phyloP scores from a whole-genome alignment of 2,113 vertebrate genomes.

The Hydrochoerus hydrochaeris region DNA sequence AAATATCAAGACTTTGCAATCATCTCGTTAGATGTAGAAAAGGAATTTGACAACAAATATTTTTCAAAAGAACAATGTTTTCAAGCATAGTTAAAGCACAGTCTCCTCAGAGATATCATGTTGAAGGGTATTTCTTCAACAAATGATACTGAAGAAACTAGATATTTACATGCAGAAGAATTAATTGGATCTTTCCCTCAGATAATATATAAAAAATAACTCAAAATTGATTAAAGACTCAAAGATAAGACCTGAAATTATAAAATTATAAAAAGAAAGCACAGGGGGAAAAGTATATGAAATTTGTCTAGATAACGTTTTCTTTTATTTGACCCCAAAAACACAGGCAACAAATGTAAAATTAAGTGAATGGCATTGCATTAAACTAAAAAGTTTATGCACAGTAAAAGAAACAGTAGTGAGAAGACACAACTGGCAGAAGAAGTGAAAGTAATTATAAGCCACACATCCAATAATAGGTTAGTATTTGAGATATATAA shows the following conservation, averaged over 20 bases:
- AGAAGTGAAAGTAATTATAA: neutral
- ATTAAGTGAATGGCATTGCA: neutral
- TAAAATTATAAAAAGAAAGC: neutral
- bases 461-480: neutral
- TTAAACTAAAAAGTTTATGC: neutral
- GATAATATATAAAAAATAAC: neutral
- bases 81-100: neutral
- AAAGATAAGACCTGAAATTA: neutral
- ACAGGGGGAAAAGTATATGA: neutral
- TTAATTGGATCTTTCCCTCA: neutral
- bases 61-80: neutral
- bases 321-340: neutral
- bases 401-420: neutral
- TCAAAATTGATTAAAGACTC: neutral
- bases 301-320: neutral
- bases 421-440: neutral
- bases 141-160: neutral
- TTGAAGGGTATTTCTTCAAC: neutral
- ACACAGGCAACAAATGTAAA: neutral
- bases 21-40: neutral
- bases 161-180: neutral
- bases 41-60: neutral
- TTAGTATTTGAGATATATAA: neutral
- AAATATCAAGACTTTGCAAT: neutral
- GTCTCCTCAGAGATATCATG: neutral